These are phyloP conservation scores for Lasioglossum baleicum DNA, from an alignment of 1,140 invertebrate genomes.

Conservation along the genomic window DNA sequence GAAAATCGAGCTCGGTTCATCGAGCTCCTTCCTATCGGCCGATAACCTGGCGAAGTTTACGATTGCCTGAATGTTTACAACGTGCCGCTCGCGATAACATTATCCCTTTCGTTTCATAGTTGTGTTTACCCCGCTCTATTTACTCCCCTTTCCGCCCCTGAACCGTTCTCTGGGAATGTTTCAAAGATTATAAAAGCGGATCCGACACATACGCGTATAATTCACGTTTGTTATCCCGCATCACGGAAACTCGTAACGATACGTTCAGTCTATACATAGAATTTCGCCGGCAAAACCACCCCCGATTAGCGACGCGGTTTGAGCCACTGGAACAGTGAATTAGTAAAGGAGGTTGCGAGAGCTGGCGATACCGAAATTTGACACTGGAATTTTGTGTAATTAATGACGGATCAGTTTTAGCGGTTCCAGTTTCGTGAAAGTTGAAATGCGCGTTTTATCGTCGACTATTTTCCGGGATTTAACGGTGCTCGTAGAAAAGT, in stretches of 20 bases:
- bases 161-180: neutral
- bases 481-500: too few relatives aligned
- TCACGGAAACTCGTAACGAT: constrained; percentile 36
- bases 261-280: constrained; percentile 37
- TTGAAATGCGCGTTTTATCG: too few relatives aligned
- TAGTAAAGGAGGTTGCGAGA: neutral
- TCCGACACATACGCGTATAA: constrained; percentile 14
- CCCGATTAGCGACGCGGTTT: constrained; percentile 1
- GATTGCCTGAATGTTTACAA: constrained; percentile 26
- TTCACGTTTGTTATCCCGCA: constrained; percentile 40
- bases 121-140: constrained; percentile 3
- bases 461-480: too few relatives aligned
- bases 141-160: neutral
- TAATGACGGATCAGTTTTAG: neutral
- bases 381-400: neutral
- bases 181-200: constrained; percentile 23
- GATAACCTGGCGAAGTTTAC: neutral
- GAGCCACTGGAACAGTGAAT: constrained; percentile 20
- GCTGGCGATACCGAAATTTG: neutral
- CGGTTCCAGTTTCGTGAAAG: too few relatives aligned
- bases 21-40: neutral
- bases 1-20: neutral
- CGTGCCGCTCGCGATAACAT: constrained; percentile 21
- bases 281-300: constrained; percentile 8
- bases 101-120: constrained; percentile 19